Base-by-base conservation (phyloP, 53 echinoderm and acorn worm genomes). In the Echinometra lucunter region DNA sequence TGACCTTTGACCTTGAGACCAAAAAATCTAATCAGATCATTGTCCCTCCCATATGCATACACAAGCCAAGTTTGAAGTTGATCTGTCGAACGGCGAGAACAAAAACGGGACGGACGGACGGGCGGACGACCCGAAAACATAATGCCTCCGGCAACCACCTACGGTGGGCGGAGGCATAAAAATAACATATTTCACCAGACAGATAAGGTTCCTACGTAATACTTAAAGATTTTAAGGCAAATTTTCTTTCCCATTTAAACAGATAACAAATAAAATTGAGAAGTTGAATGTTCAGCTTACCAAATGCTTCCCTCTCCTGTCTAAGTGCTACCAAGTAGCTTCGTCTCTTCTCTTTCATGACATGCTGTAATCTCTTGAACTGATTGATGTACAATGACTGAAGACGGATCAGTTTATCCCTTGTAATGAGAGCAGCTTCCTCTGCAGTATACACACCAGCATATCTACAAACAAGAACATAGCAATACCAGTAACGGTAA, bases 351-450 rank as follows among this genome's bases (percentile, higher is more conserved):
- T 98, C 98, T 74, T 95, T 97, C 97, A 98, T 97, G 55, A 98
- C 94, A 94, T 98, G 97, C 95, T 98, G 98, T 35, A 99, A 96
- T 42, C 98, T 83, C 92, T 99, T 99, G 94, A 99, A 99, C 97
- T 99, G 99, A 92, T 99, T 97, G 95, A 99, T 99, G 96, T 99
- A 99, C 57, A 99, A 96, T 16, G 98, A 98, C 95, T 99, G 99
- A 2, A 99, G 98, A 56, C 99, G 94, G 69, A 99, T 99, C 57
- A 99, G 92, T 80, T 99, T 99, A 90, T 99, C 99, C 75, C 96
- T 95, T 23, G 98, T 99, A 89, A 98, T 98, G 44, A 99, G 96
- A 30, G 99, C 98, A 3, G 98, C 98, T 95, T 99, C 99, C 63
- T 99, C 99, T 6, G 99, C 98, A 35, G 99, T 98, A 94, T 99